Conservation (phyloP, 2,113 vertebrate genomes). For the Hyperopisus bebe region DNA sequence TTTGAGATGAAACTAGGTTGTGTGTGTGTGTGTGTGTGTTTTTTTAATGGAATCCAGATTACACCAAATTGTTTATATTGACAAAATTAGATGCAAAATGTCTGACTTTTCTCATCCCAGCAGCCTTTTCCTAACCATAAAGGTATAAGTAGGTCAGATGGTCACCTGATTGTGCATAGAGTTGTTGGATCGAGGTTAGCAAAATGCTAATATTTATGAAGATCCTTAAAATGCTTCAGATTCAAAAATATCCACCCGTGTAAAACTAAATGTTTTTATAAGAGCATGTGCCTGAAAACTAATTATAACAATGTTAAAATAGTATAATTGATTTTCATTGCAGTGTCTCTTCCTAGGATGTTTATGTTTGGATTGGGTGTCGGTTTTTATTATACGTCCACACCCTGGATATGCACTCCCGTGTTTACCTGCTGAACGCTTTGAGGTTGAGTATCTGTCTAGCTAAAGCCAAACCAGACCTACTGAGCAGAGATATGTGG, state of each 20-base stretch:
- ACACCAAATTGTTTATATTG: not conserved
- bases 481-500: not conserved
- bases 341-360: not conserved
- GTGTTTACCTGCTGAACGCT: not conserved
- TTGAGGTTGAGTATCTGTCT: not conserved
- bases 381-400: not conserved
- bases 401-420: not conserved
- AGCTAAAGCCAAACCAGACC: not conserved
- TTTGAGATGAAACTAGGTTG: not conserved
- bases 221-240: not conserved
- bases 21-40: no score
- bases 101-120: not conserved
- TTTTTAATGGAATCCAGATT: not conserved
- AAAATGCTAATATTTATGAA: not conserved
- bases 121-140: not conserved
- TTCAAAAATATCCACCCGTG: not conserved
- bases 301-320: not conserved
- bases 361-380: not conserved
- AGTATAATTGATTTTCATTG: not conserved
- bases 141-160: not conserved
- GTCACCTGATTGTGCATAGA: not conserved
- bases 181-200: not conserved
- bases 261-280: not conserved
- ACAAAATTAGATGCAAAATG: not conserved
- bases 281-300: not conserved